Conservation (phyloP, 2,113 vertebrate species). For the Carollia perspicillata region DNA sequence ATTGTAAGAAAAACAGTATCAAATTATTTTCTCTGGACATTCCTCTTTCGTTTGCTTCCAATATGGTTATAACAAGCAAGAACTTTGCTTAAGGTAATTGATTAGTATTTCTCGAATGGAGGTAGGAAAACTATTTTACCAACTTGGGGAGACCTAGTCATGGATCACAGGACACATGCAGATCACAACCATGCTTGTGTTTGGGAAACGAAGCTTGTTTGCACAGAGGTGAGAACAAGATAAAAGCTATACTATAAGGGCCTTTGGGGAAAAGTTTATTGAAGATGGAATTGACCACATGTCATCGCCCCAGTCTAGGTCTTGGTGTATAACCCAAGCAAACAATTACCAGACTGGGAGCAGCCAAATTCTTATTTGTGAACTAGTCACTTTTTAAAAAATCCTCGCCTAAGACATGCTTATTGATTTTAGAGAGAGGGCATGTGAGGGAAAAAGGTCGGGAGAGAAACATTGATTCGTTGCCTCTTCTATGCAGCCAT, state of each 20-base stretch:
- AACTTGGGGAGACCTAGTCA: neutral
- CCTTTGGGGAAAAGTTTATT: neutral
- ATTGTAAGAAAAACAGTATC: neutral
- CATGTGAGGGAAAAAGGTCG: too few relatives aligned
- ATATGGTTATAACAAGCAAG: slow-evolving; percentile 4
- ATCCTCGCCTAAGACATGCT: too few relatives aligned
- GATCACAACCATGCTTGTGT: slow-evolving; percentile 16
- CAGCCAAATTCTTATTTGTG: neutral
- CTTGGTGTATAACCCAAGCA: neutral
- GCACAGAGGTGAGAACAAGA: slow-evolving; percentile 23
- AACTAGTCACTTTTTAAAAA: neutral
- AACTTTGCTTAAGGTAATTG: neutral
- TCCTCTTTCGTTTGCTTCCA: neutral
- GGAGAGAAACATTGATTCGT: too few relatives aligned
- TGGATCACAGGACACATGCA: neutral
- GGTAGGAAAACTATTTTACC: slow-evolving; percentile 6
- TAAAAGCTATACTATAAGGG: neutral
- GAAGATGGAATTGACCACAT: neutral
- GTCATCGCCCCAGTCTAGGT: neutral
- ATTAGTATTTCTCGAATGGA: neutral
- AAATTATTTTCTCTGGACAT: slow-evolving; percentile 39
- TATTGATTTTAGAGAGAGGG: too few relatives aligned
- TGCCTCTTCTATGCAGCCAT: too few relatives aligned
- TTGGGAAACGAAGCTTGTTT: neutral
- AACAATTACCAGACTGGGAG: neutral